phyloP scores from a whole-genome alignment of 2,797 vertebrate genomes.

The Champsocephalus esox region DNA sequence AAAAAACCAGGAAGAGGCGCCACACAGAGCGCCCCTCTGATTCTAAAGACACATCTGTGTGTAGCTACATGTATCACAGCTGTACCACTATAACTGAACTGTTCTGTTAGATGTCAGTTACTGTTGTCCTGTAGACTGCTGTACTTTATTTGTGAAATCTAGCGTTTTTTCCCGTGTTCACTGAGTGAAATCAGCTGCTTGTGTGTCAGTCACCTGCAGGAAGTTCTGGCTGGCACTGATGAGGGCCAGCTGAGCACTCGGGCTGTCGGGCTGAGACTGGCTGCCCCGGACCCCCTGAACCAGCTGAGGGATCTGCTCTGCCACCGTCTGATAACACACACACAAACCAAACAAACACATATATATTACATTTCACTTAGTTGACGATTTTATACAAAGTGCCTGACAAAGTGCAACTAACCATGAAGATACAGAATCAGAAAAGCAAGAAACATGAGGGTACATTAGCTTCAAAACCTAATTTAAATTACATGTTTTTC shows the following conservation, averaged over 20 bases:
- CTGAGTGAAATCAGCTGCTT: not conserved
- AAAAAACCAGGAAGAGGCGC: not conserved
- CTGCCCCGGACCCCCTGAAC: slow-evolving; percentile 97
- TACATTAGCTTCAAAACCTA: no score
- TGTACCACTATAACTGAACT: not conserved
- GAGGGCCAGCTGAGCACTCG: slow-evolving; percentile 95
- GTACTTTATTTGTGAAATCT: not conserved
- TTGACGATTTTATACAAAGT: no score
- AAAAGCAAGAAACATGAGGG: no score
- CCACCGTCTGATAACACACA: slow-evolving; percentile 86
- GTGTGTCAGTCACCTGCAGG: slow-evolving; percentile 87
- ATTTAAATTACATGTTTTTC: no score
- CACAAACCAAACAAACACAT: not conserved
- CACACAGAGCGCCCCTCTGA: no score
- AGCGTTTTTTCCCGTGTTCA: not conserved
- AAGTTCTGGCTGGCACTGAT: slow-evolving; percentile 98
- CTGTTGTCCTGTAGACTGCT: not conserved
- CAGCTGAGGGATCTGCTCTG: slow-evolving; percentile 97
- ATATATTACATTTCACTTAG: no score
- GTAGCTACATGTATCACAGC: not conserved
- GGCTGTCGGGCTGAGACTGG: slow-evolving; percentile 96
- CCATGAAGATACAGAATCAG: no score
- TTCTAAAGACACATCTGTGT: no score
- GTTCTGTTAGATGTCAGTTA: not conserved
- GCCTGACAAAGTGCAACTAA: no score